Evolutionary conservation across 2,113 vertebrate species (phyloP), one percentile per base, ranked within the genome.

Genomic region (Neodon shergylaensis): DNA sequence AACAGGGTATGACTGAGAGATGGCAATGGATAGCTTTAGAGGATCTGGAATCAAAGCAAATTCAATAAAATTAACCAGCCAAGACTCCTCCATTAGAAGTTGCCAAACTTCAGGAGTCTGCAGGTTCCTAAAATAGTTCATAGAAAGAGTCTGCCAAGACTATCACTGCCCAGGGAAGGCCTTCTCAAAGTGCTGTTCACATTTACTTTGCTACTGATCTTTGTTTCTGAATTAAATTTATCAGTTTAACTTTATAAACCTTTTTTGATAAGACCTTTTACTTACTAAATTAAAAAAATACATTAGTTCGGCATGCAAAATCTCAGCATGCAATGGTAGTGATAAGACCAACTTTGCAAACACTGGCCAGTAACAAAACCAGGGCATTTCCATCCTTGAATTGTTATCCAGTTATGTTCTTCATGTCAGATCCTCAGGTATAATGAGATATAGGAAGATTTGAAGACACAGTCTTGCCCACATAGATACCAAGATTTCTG

Each of bases 201-300:
- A 58, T 11, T 86, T 94, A 70, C 10, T 36, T 72, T 72, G 13
- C 22, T 39, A 39, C 33, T 9, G 0, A 72, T 90, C 6, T 79
- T 90, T 83, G 54, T 47, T 94, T 52, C 28, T 88, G 26, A 13
- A 88, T 70, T 84, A 87, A 92, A 14, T 83, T 66, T 95, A 54
- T 1, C 5, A 72, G 13, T 72, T 33, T 54, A 16, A 73, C 81
- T 79, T 84, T 52, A 85, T 58, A 58, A 21, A 21, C 92, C 83
- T 89, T 58, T 86, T 73, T 65, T 90, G 10, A 4, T 17, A 83
- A 77, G 19, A 26, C 61, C 3, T 74, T 47, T 68, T 61, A 66
- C 31, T 81, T 66, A 42, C 54, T 33, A 24, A 65, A 92, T 79
- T 63, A 24, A 54, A 96, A 96, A 24, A 93, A 24, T 12, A 42